phyloP scores from a whole-genome alignment of 2,113 vertebrate genomes.

The Plecotus auritus region DNA sequence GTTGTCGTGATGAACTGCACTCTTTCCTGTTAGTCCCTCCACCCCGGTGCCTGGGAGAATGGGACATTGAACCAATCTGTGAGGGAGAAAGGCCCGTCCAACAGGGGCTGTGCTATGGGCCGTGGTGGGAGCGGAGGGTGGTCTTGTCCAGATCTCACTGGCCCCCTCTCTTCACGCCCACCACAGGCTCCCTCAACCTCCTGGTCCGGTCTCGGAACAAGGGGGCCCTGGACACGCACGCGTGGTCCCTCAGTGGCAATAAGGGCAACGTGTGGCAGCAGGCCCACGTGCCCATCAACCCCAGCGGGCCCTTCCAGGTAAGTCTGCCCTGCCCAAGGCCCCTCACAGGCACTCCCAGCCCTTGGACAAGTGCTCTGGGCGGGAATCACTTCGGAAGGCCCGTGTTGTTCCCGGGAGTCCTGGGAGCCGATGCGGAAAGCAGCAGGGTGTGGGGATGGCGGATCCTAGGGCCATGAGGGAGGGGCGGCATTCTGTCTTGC shows the following conservation, averaged over 20 bases:
- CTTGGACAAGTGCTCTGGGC: fast-evolving
- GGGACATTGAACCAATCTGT: neutral
- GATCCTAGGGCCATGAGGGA: neutral
- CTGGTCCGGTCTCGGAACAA: slow-evolving; percentile 90
- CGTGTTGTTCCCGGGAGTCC: neutral
- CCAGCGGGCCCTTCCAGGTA: slow-evolving; percentile 96
- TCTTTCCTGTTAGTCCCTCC: too few relatives aligned
- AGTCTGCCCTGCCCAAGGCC: neutral
- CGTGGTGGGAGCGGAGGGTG: too few relatives aligned
- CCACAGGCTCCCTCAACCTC: slow-evolving; percentile 92
- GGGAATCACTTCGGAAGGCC: neutral
- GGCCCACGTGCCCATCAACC: slow-evolving; percentile 91
- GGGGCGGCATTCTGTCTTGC: neutral
- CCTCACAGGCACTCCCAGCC: neutral
- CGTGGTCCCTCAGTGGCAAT: slow-evolving; percentile 91
- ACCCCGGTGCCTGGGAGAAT: fast-evolving
- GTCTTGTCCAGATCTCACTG: neutral
- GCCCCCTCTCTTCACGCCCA: neutral
- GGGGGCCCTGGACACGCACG: slow-evolving; percentile 86
- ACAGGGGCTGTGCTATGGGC: fast-evolving
- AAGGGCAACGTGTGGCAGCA: slow-evolving; percentile 92
- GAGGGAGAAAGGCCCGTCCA: neutral
- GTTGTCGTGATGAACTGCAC: neutral
- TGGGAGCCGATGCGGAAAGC: neutral
- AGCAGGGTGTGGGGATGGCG: neutral